phyloP scores from a whole-genome alignment of 2,113 vertebrate species.

The Apodemus sylvaticus region DNA sequence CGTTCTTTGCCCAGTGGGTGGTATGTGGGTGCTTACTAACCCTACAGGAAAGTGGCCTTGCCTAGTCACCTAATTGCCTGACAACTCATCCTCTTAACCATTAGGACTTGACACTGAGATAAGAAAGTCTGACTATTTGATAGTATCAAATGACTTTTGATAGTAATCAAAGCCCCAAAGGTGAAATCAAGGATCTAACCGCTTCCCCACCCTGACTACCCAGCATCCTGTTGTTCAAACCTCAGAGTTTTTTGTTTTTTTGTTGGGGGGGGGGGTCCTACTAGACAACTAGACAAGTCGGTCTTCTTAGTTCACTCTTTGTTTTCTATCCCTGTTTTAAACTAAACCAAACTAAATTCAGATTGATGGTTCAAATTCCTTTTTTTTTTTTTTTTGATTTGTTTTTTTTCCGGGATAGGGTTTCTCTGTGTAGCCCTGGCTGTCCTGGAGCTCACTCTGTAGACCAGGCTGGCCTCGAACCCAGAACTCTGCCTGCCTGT shows the following conservation, averaged over 20 bases:
- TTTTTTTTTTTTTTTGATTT: too few relatives aligned
- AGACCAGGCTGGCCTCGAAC: too few relatives aligned
- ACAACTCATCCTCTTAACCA: neutral
- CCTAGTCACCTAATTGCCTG: neutral
- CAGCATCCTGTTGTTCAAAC: neutral
- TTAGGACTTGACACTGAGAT: neutral
- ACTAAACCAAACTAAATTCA: neutral
- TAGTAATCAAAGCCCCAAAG: conserved; percentile 30
- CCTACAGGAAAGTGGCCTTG: neutral
- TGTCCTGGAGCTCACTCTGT: too few relatives aligned
- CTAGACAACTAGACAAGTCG: neutral
- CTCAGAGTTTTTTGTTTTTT: neutral
- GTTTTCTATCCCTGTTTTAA: neutral
- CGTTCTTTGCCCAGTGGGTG: neutral
- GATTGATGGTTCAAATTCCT: neutral
- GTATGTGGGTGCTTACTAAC: neutral
- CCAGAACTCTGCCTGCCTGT: too few relatives aligned
- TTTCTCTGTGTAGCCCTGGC: too few relatives aligned
- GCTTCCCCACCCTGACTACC: rapidly evolving
- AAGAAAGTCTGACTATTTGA: conserved; percentile 40
- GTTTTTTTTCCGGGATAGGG: too few relatives aligned
- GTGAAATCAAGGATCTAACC: neutral
- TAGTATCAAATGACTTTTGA: neutral
- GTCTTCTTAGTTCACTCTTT: neutral
- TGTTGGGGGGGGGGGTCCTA: neutral